phyloP scores from a whole-genome alignment of 2,888 invertebrate species.

The Hypsopygia costalis region DNA sequence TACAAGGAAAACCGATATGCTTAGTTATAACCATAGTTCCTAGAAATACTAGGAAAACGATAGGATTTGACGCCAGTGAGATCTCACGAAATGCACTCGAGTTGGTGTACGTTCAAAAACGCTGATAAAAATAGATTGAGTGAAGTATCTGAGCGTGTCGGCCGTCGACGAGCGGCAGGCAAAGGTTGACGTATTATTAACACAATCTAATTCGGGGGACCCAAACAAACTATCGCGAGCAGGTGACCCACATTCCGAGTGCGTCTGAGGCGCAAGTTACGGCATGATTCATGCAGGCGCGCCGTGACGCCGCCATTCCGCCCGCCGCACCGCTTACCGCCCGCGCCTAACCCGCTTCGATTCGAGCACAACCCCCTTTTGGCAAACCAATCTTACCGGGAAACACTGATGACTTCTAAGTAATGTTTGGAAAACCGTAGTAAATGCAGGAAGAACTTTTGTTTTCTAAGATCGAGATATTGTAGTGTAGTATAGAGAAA shows the following conservation, averaged over 20 bases:
- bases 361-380: neutral
- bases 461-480: no score
- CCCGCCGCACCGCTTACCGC: slow-evolving; percentile 18
- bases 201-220: slow-evolving; percentile 73
- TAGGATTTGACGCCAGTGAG: slow-evolving; percentile 7
- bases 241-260: slow-evolving; percentile 69
- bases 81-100: slow-evolving; percentile 28
- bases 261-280: slow-evolving; percentile 59
- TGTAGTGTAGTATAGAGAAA: no score
- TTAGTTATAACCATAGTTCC: neutral
- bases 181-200: slow-evolving; percentile 75
- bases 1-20: neutral
- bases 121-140: slow-evolving; percentile 58
- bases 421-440: neutral
- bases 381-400: slow-evolving; percentile 7
- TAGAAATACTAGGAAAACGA: slow-evolving; percentile 6
- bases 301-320: slow-evolving; percentile 18
- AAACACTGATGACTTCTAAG: slow-evolving; percentile 9
- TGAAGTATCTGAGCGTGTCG: slow-evolving; percentile 16
- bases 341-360: slow-evolving; percentile 13
- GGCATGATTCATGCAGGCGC: slow-evolving; percentile 60
- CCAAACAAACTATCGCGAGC: slow-evolving; percentile 77
- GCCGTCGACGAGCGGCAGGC: slow-evolving; percentile 39
- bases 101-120: slow-evolving; percentile 40
- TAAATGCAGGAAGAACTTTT: no score